Percentiles rank a stretch among this genome's conserved stretches.
Conservation (phyloP, 1,140 invertebrate genomes). For the Procambarus clarkii region DNA sequence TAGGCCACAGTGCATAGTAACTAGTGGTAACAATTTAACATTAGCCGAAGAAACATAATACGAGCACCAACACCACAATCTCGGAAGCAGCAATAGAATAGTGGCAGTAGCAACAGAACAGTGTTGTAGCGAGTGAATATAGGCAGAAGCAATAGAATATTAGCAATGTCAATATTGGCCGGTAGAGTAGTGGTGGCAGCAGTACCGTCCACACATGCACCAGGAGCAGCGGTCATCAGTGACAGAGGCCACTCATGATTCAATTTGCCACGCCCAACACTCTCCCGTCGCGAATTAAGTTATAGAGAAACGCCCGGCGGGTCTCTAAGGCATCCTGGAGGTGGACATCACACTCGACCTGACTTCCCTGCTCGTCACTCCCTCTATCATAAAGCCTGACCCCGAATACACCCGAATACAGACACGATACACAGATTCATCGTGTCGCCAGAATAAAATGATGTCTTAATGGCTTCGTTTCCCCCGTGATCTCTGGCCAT, state of each 20-base stretch:
- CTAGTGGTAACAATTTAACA: too few relatives aligned
- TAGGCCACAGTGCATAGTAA: too few relatives aligned
- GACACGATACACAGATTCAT: not conserved
- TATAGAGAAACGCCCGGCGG: not conserved
- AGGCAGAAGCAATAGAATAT: not conserved
- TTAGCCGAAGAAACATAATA: too few relatives aligned
- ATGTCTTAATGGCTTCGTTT: slow-evolving; percentile 25
- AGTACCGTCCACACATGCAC: not conserved
- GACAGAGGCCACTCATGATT: not conserved
- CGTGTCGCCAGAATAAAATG: slow-evolving; percentile 2
- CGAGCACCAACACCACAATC: too few relatives aligned
- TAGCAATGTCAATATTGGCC: not conserved
- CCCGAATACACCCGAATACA: not conserved
- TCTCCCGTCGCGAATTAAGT: not conserved
- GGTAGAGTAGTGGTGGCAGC: not conserved
- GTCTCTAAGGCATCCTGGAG: not conserved
- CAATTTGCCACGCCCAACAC: not conserved
- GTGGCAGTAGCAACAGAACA: too few relatives aligned
- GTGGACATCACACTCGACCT: not conserved
- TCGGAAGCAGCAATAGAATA: too few relatives aligned
- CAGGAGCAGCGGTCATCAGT: not conserved
- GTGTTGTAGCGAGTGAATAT: too few relatives aligned
- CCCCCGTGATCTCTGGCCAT: slow-evolving; percentile 38
- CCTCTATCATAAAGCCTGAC: not conserved
- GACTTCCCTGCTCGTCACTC: not conserved